phyloP scores from a whole-genome alignment of 1,140 invertebrate genomes.

The Drosophila repletoides region DNA sequence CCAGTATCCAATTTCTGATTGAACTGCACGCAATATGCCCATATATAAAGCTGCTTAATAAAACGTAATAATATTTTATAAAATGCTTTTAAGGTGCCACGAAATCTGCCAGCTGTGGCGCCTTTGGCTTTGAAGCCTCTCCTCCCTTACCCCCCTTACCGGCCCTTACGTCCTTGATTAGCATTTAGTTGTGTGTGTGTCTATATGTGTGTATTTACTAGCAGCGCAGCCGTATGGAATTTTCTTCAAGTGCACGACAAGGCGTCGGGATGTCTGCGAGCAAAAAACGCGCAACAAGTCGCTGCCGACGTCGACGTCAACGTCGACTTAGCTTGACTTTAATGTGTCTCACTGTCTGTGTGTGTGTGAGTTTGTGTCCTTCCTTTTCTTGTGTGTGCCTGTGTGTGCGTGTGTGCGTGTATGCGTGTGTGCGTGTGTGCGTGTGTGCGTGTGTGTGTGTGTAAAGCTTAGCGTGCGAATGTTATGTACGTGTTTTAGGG shows the following conservation, averaged over 20 bases:
- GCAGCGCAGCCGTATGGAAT: constrained; percentile 13
- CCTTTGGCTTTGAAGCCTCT: background rate
- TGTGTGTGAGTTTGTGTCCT: background rate
- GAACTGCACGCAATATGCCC: constrained; percentile 1
- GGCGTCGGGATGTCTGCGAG: constrained; percentile 50
- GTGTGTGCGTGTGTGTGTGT: constrained; percentile 7
- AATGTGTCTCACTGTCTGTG: constrained; percentile 32
- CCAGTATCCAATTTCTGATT: too few species aligned
- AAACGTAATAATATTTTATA: constrained; percentile 16
- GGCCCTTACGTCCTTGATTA: constrained; percentile 20
- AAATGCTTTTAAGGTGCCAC: constrained; percentile 23
- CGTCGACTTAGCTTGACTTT: constrained; percentile 8
- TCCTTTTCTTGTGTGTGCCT: too few species aligned
- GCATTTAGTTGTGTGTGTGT: constrained; percentile 5
- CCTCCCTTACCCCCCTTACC: background rate
- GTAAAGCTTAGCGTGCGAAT: too few species aligned
- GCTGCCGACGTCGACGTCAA: constrained; percentile 2
- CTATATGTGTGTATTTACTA: background rate
- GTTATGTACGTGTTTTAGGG: too few species aligned
- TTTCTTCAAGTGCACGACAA: constrained; percentile 39
- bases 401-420: constrained; percentile 6
- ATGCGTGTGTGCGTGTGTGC: background rate
- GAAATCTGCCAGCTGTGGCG: constrained; percentile 18
- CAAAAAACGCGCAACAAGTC: constrained; percentile 45
- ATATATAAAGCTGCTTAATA: constrained; percentile 27